Evolutionary conservation across 2,888 invertebrate genomes (phyloP).

Genomic region (Agriopis aurantiaria): DNA sequence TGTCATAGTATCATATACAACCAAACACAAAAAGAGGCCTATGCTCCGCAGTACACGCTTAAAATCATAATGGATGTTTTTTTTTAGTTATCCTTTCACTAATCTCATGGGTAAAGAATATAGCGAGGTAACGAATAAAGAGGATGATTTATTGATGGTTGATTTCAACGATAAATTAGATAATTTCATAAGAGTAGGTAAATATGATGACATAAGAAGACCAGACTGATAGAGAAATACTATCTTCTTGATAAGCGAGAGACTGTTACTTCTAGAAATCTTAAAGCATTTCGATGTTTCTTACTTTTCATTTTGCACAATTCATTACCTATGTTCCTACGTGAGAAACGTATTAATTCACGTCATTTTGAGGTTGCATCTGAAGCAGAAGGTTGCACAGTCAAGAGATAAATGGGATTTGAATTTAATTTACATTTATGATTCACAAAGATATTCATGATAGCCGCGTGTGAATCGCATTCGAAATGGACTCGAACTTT

Average conservation of each 20-base stretch:
- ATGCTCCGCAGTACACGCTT: too few relatives aligned
- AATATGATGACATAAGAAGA: constrained; percentile 1
- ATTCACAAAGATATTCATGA: constrained; percentile 20
- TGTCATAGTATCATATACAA: too few relatives aligned
- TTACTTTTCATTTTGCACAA: constrained; percentile 15
- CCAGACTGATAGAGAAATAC: not conserved
- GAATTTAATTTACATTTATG: constrained; percentile 28
- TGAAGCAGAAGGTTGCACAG: constrained; percentile 16
- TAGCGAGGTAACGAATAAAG: not conserved
- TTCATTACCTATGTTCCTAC: constrained; percentile 14
- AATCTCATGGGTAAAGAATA: not conserved
- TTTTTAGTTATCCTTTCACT: not conserved
- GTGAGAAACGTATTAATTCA: constrained; percentile 23
- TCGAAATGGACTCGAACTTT: constrained; percentile 3
- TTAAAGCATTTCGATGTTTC: constrained; percentile 25
- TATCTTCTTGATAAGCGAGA: constrained; percentile 16
- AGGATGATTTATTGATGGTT: not conserved
- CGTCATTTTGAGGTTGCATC: constrained; percentile 13
- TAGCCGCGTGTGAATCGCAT: constrained; percentile 15
- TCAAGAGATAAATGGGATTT: constrained; percentile 20
- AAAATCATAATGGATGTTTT: too few relatives aligned
- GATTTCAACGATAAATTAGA: not conserved
- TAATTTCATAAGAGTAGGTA: not conserved
- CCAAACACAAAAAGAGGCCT: not conserved
- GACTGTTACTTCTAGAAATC: constrained; percentile 1